A percentile compares a stretch with the other conserved stretches of the same genome.
Conservation (phyloP, 2,797 vertebrate species). For the Pseudomugil gertrudae region DNA sequence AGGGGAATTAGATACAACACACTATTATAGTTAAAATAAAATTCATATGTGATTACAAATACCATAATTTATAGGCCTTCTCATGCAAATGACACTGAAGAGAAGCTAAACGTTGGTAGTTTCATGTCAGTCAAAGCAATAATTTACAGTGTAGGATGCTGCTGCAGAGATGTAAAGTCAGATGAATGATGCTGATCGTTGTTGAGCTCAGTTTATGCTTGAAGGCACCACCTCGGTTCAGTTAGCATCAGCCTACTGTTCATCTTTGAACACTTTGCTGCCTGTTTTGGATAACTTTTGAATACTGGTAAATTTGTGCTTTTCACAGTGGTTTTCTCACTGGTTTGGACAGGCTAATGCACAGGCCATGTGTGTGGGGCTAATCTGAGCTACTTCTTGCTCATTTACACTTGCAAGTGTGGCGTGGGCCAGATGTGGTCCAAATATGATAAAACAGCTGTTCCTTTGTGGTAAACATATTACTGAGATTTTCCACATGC, state of each 20-base stretch:
- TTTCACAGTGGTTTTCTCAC: no score
- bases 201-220: background rate
- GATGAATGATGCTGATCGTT: background rate
- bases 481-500: no score
- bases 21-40: background rate
- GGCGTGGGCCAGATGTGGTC: no score
- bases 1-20: background rate
- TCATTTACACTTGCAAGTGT: no score
- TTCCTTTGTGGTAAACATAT: no score
- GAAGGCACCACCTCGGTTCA: background rate
- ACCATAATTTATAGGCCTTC: background rate
- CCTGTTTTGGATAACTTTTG: background rate
- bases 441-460: no score
- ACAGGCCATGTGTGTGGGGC: no score
- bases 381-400: no score
- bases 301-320: no score
- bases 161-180: background rate
- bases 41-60: background rate
- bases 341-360: no score
- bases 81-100: background rate
- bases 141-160: background rate
- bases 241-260: background rate
- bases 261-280: no score
- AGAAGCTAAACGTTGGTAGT: background rate
- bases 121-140: background rate